Conservation (phyloP, 2,797 vertebrate genomes). For the Lithobates pipiens region DNA sequence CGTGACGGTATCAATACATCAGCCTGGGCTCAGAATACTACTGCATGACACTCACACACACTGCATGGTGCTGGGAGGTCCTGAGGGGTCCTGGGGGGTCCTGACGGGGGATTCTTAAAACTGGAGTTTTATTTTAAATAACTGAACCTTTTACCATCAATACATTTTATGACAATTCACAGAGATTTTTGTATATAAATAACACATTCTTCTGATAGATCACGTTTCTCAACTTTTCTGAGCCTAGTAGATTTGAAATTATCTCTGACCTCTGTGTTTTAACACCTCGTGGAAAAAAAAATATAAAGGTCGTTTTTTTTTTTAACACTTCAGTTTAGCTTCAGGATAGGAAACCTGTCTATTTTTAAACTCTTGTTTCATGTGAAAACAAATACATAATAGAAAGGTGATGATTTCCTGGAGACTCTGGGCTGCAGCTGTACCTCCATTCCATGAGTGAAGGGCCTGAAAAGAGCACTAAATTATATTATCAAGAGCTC, state of each 20-base stretch:
- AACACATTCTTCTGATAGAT: neutral
- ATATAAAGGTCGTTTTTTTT: neutral
- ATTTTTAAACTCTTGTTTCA: constrained; percentile 36
- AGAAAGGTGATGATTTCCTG: constrained; percentile 44
- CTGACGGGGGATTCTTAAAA: too few species aligned
- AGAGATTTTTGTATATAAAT: neutral
- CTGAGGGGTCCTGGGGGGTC: too few species aligned
- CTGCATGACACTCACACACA: too few species aligned
- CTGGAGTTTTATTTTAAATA: too few species aligned
- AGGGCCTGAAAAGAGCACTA: neutral
- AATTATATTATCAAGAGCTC: constrained; percentile 24
- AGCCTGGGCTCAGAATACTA: too few species aligned
- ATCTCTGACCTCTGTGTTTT: neutral
- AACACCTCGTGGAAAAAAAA: constrained; percentile 2
- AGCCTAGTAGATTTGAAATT: neutral
- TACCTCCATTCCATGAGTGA: constrained; percentile 2
- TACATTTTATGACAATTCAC: too few species aligned
- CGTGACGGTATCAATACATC: too few species aligned
- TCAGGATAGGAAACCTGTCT: constrained; percentile 38
- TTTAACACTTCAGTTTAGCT: neutral
- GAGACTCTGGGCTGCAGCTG: constrained; percentile 26
- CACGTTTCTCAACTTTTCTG: neutral
- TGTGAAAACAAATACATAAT: constrained; percentile 37
- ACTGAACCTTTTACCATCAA: too few species aligned
- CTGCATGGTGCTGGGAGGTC: too few species aligned